These are phyloP conservation scores for Avahi laniger DNA, from an alignment of 2,797 vertebrate genomes.

Conservation along the genomic window DNA sequence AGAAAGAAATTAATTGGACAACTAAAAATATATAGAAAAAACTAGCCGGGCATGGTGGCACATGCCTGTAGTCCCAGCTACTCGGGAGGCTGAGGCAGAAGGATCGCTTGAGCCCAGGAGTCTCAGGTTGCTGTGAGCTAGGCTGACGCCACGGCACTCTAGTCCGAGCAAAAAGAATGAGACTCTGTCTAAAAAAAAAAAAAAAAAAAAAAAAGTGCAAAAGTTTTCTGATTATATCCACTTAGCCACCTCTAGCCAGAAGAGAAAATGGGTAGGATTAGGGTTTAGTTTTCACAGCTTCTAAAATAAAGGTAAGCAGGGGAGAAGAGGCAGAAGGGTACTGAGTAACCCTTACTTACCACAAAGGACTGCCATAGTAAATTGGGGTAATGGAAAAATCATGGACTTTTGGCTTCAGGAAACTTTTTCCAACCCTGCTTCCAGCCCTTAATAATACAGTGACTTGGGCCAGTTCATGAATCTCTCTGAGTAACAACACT, in stretches of 20 bases:
- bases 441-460: neutral
- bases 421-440: neutral
- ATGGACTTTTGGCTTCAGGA: neutral
- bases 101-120: no score
- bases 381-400: neutral
- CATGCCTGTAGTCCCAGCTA: no score
- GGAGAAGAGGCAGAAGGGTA: neutral
- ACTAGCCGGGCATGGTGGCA: no score
- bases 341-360: neutral
- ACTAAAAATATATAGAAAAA: no score
- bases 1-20: no score
- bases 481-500: neutral
- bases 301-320: neutral
- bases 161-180: no score
- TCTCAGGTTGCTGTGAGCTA: no score
- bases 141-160: no score
- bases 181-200: no score
- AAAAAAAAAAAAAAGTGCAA: no score
- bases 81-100: no score
- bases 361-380: neutral
- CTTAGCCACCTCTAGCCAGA: neutral
- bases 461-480: neutral
- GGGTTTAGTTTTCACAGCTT: neutral
- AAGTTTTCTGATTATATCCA: neutral
- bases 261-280: neutral